phyloP scores from a whole-genome alignment of 2,797 vertebrate genomes.

The Leuciscus waleckii region DNA sequence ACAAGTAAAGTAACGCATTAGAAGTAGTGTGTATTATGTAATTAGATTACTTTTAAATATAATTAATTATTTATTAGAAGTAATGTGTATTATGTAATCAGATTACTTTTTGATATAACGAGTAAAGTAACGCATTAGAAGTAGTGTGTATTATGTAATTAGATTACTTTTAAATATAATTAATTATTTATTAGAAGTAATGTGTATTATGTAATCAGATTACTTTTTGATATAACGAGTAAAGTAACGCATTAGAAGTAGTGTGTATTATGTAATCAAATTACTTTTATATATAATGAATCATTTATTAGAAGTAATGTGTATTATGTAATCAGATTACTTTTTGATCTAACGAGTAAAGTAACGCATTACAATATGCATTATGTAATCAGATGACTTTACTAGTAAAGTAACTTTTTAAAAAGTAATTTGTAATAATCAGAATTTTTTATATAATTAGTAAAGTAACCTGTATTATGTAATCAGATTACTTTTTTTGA shows the following conservation, averaged over 20 bases:
- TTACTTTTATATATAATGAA: neutral
- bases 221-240: neutral
- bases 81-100: too few relatives aligned
- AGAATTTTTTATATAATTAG: neutral
- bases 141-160: neutral
- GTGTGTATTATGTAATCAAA: neutral
- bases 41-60: neutral
- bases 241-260: too few relatives aligned
- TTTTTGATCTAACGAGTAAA: neutral
- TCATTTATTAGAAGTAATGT: too few relatives aligned
- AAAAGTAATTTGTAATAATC: neutral
- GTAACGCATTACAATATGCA: too few relatives aligned
- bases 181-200: too few relatives aligned
- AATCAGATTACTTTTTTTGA: neutral
- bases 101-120: neutral
- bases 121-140: too few relatives aligned
- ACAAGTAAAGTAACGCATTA: neutral
- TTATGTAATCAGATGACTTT: too few relatives aligned
- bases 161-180: neutral
- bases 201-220: too few relatives aligned
- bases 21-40: too few relatives aligned
- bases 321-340: too few relatives aligned
- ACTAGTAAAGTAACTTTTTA: too few relatives aligned
- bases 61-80: too few relatives aligned
- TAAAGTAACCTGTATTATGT: neutral